These are phyloP conservation scores for Dendrophyllia cribrosa DNA, from an alignment of 64 coral and sea anemone species.

Conservation along the genomic window DNA sequence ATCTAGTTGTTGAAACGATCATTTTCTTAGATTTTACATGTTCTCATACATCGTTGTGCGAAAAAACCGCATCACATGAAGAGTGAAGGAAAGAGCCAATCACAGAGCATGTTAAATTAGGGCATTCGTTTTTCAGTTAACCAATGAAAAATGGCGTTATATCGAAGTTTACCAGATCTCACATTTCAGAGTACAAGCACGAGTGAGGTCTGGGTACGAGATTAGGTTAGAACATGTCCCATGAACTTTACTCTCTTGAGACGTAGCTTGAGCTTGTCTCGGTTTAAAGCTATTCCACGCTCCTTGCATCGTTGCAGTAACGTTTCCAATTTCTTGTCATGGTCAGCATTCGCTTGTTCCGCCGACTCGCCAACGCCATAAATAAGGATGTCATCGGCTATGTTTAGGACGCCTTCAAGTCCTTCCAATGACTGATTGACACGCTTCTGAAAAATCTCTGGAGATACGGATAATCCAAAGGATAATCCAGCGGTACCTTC, in stretches of 20 bases:
- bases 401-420: constrained; percentile 7
- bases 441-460: constrained; percentile 57
- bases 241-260: constrained; percentile 36
- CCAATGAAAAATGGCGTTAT: no score
- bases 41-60: no score
- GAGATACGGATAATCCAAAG: constrained; percentile 38
- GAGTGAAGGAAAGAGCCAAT: no score
- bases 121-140: no score
- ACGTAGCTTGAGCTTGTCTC: neutral
- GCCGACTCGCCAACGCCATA: constrained; percentile 31
- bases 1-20: no score
- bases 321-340: neutral
- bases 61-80: no score
- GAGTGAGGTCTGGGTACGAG: no score
- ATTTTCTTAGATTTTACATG: no score
- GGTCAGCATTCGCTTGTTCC: constrained; percentile 4
- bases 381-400: constrained; percentile 29
- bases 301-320: neutral
- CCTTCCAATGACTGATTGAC: constrained; percentile 14
- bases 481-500: constrained; percentile 46
- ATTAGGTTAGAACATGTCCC: neutral
- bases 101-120: no score
- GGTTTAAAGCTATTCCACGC: constrained; percentile 4
- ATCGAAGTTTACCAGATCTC: no score
- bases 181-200: no score